Base-by-base conservation (phyloP, 2,113 vertebrate species). In the Sisor rabdophorus region DNA sequence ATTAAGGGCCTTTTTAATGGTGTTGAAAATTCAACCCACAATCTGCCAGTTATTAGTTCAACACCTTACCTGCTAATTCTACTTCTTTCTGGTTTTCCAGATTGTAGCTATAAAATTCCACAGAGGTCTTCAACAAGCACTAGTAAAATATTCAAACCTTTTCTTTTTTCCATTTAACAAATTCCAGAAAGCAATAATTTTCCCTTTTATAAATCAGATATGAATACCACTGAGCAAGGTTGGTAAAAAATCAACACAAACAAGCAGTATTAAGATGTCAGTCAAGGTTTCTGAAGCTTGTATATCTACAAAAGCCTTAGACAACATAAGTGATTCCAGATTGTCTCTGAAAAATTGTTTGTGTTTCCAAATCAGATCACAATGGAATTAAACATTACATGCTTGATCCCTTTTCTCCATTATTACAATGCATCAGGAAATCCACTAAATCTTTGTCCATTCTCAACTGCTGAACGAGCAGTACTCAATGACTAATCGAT, bases 181-280 rank as follows among this genome's bases (percentile, higher is more conserved):
- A 48, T 54, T 71, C 28, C 59, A 72, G 58, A 64, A 53, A 7
- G 58, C 69, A 78, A 65, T 12, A 78, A 19, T 17, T 64, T 30
- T 55, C 71, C n/a, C n/a, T n/a, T n/a, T n/a, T n/a, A n/a, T n/a
- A n/a, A n/a, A 24, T 4, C 54, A 36, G 70, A 78, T 47, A 22
- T 7, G 55, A 69, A 64, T 72, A 22, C 60, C 55, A 24, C 22
- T 61, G 19, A 32, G 52, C 24, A 44, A 36, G 48, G 28, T 10
- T 54, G 44, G n/a, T 56, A 13, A 70, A 70, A n/a, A 70, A 70
- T 3, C 1, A 76, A 54, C 53, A 50, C 20, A 61, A 40, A 10
- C 44, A 36, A 20, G 47, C 26, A 44, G 2, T 67, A 20, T 36
- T 44, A 44, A 36, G 2, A 36, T 36, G 32, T n/a, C 22, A 56